These are phyloP conservation scores for Zaprionus kolodkinae DNA, from an alignment of 1,140 invertebrate genomes.

Conservation along the genomic window DNA sequence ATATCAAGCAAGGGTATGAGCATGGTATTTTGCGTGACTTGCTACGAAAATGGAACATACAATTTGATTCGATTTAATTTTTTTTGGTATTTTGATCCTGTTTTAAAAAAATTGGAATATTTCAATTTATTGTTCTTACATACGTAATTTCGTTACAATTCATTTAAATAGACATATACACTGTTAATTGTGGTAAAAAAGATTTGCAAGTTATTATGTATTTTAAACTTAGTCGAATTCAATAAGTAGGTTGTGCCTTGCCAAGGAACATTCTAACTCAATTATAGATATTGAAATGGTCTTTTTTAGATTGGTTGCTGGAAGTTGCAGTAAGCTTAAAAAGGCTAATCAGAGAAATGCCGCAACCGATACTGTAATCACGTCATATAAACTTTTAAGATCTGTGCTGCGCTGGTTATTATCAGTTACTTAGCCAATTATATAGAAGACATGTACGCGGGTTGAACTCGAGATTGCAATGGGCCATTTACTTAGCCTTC, in stretches of 20 bases:
- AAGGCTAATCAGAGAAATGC: conserved; percentile 26
- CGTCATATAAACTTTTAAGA: conserved; percentile 7
- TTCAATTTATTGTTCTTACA: conserved; percentile 49
- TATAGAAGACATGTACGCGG: conserved; percentile 66
- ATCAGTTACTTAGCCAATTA: conserved; percentile 37
- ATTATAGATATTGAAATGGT: conserved; percentile 40
- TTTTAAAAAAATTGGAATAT: conserved; percentile 31
- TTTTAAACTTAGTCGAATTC: conserved; percentile 58
- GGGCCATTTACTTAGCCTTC: conserved; percentile 69
- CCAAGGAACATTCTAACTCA: conserved; percentile 60
- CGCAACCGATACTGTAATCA: conserved; percentile 38
- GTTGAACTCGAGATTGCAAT: conserved; percentile 16
- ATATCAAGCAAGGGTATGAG: background rate
- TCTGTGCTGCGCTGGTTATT: conserved; percentile 20
- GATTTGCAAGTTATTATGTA: background rate
- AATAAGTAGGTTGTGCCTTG: conserved; percentile 63
- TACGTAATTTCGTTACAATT: conserved; percentile 39
- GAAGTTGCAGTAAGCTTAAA: conserved; percentile 27
- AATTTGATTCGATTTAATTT: background rate
- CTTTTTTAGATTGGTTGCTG: conserved; percentile 49
- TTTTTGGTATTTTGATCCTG: background rate
- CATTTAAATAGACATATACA: conserved; percentile 36
- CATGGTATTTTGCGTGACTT: background rate
- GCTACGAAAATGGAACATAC: background rate
- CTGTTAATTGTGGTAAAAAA: conserved; percentile 53